Evolutionary conservation across 2,888 invertebrate species (phyloP), one percentile per base, ranked within the genome.

Genomic region (Hirtodrosophila histrioides): DNA sequence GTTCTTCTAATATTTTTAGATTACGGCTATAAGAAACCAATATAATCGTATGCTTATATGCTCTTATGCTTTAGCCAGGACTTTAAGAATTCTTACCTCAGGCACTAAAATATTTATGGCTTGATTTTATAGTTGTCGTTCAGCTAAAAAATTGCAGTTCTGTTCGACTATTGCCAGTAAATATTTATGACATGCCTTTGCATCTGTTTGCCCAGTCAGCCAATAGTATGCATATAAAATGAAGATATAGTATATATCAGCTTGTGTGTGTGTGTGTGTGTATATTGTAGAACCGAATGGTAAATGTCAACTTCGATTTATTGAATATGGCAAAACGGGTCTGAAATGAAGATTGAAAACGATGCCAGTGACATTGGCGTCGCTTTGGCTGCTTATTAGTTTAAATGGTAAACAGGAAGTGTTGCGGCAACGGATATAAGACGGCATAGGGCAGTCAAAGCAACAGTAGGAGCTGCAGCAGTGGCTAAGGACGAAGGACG

Each of bases 341-440:
- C 58, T 63, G 54, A 77, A 77, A 75, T 78, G 67, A 51, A 69
- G 75, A 80, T 78, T 78, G 86, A 75, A 78, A 79, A 51, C 72
- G 86, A 82, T 69, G 83, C 80, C 50, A 62, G 43, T 53, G 58
- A 29, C 24, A 46, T 62, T 55, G 58, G 41, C 55, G 41, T 48
- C 39, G 54, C 46, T 58, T 55, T 37, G 50, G 58, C 61, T 76
- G 81, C 74, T 84, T 85, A 87, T 82, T 82, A 82, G 82, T 81
- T 82, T 80, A 84, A 80, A 81, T 77, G 64, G 86, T 84, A 86
- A 86, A 82, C 86, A 82, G 82, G 86, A 82, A 72, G 81, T 58
- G 63, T 69, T 84, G 84, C 67, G 86, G 86, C 86, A 74, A 71
- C 86, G 82, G 86, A 82, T 84, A 78, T 84, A 84, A 83, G 64